phyloP scores from a whole-genome alignment of 2,797 vertebrate species.

The Ammospiza maritima region DNA sequence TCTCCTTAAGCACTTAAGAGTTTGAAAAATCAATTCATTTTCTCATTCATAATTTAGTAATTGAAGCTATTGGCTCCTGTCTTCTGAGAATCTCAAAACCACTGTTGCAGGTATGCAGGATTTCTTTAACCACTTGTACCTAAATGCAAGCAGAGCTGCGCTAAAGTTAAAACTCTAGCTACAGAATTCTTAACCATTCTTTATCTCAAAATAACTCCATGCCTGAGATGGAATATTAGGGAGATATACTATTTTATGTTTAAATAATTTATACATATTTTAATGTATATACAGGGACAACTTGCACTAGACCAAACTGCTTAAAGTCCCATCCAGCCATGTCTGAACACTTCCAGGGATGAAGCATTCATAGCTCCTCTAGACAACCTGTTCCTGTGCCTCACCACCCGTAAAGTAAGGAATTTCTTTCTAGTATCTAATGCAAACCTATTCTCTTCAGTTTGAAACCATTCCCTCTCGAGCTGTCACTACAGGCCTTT shows the following conservation, averaged over 20 bases:
- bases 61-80: background rate
- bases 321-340: background rate
- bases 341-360: background rate
- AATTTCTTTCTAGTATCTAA: background rate
- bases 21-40: slow-evolving; percentile 33
- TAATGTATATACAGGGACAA: background rate
- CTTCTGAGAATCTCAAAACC: background rate
- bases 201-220: background rate
- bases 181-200: background rate
- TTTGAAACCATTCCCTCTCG: background rate
- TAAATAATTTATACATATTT: background rate
- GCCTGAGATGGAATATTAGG: background rate
- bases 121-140: background rate
- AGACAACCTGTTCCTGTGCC: background rate
- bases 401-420: background rate
- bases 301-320: background rate
- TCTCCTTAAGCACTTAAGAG: background rate
- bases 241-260: background rate
- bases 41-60: slow-evolving; percentile 37
- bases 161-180: background rate
- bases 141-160: background rate
- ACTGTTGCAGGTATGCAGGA: background rate
- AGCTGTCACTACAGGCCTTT: background rate
- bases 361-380: background rate
- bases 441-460: background rate